Conservation (phyloP, 1,140 invertebrate species). For the Brevipalpus yothersi region DNA sequence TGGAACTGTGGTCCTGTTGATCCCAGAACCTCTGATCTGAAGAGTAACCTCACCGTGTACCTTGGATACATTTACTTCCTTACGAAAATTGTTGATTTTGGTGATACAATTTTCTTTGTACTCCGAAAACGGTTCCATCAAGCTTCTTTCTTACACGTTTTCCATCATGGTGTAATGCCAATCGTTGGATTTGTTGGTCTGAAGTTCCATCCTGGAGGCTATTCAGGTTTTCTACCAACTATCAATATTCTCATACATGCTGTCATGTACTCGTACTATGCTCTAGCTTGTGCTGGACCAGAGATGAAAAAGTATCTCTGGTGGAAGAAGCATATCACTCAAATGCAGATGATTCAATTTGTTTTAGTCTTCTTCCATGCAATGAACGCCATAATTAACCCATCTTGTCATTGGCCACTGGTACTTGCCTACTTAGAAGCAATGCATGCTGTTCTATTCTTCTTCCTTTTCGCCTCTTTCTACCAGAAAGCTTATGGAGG, state of each 20-base stretch:
- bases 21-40: background rate
- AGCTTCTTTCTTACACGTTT: conserved; percentile 24
- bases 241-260: conserved; percentile 31
- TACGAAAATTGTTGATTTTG: conserved; percentile 23
- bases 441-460: background rate
- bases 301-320: conserved; percentile 26
- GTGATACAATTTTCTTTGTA: conserved; percentile 25
- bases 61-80: conserved; percentile 23
- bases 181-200: conserved; percentile 1
- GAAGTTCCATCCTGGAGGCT: background rate
- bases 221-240: conserved; percentile 21
- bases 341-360: conserved; percentile 24
- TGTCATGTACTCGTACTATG: conserved; percentile 29
- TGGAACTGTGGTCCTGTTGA: conserved; percentile 2
- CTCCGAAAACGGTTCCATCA: conserved; percentile 24
- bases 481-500: background rate
- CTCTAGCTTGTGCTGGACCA: conserved; percentile 27
- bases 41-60: background rate
- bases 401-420: conserved; percentile 1
- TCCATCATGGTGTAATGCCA: conserved; percentile 20
- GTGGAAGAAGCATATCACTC: conserved; percentile 32
- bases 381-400: background rate
- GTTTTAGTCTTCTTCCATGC: background rate
- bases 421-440: background rate
- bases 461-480: background rate